Base-by-base conservation (phyloP, 2,113 vertebrate species). In the Epinephelus fuscoguttatus region DNA sequence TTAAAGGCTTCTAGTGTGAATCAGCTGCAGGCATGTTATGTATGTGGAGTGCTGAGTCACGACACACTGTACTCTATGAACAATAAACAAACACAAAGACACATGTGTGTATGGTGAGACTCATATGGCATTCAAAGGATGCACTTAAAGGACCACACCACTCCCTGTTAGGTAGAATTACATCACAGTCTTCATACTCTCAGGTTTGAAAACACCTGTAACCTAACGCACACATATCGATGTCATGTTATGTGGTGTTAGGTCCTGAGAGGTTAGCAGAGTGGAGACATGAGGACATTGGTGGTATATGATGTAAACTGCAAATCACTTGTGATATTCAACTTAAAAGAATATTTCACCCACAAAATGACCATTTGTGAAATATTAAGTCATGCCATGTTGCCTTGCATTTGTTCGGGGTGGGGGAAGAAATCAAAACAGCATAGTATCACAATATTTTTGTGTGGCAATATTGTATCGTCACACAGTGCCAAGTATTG, bases 81-180 rank as follows among this genome's bases (percentile, higher is more conserved):
- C 53, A 60, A 53, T 21, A 84, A 59, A 57, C 50, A 64, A 59
- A 57, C 50, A 64, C 13, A 76, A 53, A 59, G 6, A 3, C 55
- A 33, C 67, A 27, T 27, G 27, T 4, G 40, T 52, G 25, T 2
- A 3, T 55, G 25, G 52, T 13, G 37, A 66, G 59, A 70, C n/a
- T 82, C 70, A 60, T 23, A 50, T 40, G 59, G 50, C 4, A 42
- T 33, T 40, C 60, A 62, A 37, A 62, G 60, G 10, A 63, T 63
- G 61, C 12, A n/a, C 61, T 40, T 37, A 40, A 40, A 63, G 30
- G 33, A 42, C 33, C 62, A n/a, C 49, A 45, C 60, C 64, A 47
- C 64, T 73, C 40, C 52, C 69, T 61, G 27, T 74, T n/a, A 77
- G 82, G 50, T 63, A 45, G 60, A 81, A 21, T 84, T 85, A 78